These are phyloP conservation scores for Semicossyphus pulcher DNA, from an alignment of 2,113 vertebrate species.

Conservation along the genomic window DNA sequence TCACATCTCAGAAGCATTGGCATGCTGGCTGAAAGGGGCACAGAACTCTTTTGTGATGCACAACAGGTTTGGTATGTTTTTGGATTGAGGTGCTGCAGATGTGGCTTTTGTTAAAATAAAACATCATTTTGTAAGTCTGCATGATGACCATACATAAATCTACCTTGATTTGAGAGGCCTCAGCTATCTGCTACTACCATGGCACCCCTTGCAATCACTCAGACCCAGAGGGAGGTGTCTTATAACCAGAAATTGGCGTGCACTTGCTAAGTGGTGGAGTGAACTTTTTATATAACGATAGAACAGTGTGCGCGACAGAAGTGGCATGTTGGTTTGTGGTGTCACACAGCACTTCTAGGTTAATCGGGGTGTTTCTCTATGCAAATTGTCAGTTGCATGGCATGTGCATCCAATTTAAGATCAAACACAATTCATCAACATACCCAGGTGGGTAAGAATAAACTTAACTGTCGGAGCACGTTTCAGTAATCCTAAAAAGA, in stretches of 20 bases:
- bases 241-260: background rate
- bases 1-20: no score
- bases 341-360: background rate
- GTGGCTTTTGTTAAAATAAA: no score
- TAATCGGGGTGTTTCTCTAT: background rate
- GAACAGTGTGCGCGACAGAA: background rate
- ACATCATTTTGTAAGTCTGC: no score
- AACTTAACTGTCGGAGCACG: background rate
- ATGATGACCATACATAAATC: background rate
- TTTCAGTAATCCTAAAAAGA: background rate
- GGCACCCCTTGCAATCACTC: no score
- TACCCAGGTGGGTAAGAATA: background rate
- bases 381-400: background rate
- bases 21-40: no score
- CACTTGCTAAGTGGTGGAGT: background rate
- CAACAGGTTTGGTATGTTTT: no score
- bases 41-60: no score
- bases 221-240: background rate
- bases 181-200: background rate
- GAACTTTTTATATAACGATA: background rate
- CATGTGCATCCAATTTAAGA: background rate
- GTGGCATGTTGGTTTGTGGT: background rate
- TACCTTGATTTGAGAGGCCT: background rate
- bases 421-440: background rate
- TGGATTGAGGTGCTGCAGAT: no score